Conservation (phyloP, 30 jellyfish, hydroid and myxozoan genomes). For the Catostylus mosaicus region DNA sequence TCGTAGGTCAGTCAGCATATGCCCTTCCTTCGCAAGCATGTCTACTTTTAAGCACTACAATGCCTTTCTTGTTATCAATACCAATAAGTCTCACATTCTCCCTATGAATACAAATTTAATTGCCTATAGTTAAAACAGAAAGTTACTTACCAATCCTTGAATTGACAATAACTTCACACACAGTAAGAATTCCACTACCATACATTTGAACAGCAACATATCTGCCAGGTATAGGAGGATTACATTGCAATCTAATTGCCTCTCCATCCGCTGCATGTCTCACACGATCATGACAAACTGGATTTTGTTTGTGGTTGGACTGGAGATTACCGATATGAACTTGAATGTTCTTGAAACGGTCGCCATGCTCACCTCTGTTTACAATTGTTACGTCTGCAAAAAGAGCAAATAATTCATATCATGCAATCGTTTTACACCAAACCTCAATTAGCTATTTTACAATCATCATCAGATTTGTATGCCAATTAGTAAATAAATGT, state of each 20-base stretch:
- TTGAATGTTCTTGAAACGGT: slow-evolving; percentile 78
- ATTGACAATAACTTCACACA: slow-evolving; percentile 95
- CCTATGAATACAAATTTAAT: too few species aligned
- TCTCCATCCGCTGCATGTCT: slow-evolving; percentile 88
- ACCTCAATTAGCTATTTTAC: too few species aligned
- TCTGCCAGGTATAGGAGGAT: slow-evolving; percentile 98
- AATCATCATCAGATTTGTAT: too few species aligned
- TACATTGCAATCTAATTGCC: slow-evolving; percentile 92
- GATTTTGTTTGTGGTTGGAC: slow-evolving; percentile 71
- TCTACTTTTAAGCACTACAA: too few species aligned
- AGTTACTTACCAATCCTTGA: slow-evolving; percentile 86
- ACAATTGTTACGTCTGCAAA: slow-evolving; percentile 86
- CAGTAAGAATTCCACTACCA: slow-evolving; percentile 86
- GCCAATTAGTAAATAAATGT: too few species aligned
- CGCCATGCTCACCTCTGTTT: slow-evolving; percentile 98
- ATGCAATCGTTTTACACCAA: too few species aligned
- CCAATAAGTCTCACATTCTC: too few species aligned
- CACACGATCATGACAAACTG: slow-evolving; percentile 96
- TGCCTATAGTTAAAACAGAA: too few species aligned
- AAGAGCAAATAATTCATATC: too few species aligned
- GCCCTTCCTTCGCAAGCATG: too few species aligned
- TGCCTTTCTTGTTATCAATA: too few species aligned
- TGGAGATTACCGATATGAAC: slow-evolving; percentile 85
- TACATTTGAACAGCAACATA: slow-evolving; percentile 92
- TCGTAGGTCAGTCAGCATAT: too few species aligned